Conservation (phyloP, 1,140 invertebrate genomes). For the Aricia agestis region DNA sequence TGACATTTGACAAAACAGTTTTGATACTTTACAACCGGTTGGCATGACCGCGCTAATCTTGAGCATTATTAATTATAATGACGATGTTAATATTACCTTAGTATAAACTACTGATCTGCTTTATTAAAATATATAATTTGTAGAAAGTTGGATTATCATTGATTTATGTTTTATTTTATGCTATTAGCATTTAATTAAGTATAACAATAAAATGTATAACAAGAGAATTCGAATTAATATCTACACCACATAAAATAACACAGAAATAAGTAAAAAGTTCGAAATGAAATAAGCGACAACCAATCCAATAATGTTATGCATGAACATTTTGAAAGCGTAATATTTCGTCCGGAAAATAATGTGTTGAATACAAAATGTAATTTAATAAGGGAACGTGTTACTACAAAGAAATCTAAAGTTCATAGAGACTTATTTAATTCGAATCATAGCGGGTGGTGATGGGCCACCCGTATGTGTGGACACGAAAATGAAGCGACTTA, state of each 20-base stretch:
- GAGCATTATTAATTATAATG: neutral
- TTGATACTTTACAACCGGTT: neutral
- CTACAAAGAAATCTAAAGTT: neutral
- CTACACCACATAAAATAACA: too few relatives aligned
- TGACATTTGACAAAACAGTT: neutral
- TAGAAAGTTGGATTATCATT: neutral
- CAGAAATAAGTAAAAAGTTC: too few relatives aligned
- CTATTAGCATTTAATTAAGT: neutral
- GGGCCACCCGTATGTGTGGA: conserved; percentile 62
- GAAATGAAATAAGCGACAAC: neutral
- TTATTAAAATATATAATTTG: neutral
- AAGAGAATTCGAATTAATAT: too few relatives aligned
- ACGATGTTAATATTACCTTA: neutral
- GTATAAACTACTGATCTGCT: neutral
- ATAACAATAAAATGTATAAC: neutral
- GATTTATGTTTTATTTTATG: neutral
- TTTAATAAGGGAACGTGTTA: neutral
- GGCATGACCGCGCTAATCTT: neutral
- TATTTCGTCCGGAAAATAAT: neutral
- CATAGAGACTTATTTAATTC: conserved; percentile 44
- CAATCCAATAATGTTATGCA: neutral
- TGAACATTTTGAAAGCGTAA: neutral
- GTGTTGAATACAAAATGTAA: conserved; percentile 10
- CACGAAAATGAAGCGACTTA: conserved; percentile 40
- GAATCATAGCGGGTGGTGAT: conserved; percentile 48